A percentile compares a stretch with the other conserved stretches of the same genome.
These are phyloP conservation scores for Idaea dimidiata DNA, from an alignment of 2,888 invertebrate species.

Conservation along the genomic window DNA sequence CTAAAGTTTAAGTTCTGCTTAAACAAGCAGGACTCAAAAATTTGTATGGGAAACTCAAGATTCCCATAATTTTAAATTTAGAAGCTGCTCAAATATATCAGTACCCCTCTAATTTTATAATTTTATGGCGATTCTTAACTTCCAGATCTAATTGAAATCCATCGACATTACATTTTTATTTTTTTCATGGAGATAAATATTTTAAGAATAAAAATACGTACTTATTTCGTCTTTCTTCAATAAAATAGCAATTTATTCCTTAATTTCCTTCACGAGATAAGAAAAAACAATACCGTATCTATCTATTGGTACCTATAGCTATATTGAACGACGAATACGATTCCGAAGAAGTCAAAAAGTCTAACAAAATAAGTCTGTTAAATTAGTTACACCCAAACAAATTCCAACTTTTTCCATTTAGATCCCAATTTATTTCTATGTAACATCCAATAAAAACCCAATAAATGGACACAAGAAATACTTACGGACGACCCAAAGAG, in stretches of 20 bases:
- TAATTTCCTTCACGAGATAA: not conserved
- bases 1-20: too few species aligned
- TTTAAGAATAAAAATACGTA: slow-evolving; percentile 10
- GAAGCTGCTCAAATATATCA: too few species aligned
- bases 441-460: not conserved
- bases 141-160: not conserved
- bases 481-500: slow-evolving; percentile 1
- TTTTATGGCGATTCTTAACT: too few species aligned
- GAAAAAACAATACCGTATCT: not conserved
- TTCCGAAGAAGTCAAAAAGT: not conserved
- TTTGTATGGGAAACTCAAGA: too few species aligned
- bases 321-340: not conserved
- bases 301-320: not conserved
- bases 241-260: not conserved
- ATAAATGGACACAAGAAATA: not conserved
- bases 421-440: not conserved
- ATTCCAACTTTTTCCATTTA: slow-evolving; percentile 1
- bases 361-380: not conserved
- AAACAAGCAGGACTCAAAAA: too few species aligned
- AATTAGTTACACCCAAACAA: not conserved
- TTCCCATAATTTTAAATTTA: too few species aligned
- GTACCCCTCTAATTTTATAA: too few species aligned
- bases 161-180: not conserved
- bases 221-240: not conserved
- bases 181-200: not conserved